Evolutionary conservation across 2,797 vertebrate genomes (phyloP).

Genomic region (Xerus rutilus): DNA sequence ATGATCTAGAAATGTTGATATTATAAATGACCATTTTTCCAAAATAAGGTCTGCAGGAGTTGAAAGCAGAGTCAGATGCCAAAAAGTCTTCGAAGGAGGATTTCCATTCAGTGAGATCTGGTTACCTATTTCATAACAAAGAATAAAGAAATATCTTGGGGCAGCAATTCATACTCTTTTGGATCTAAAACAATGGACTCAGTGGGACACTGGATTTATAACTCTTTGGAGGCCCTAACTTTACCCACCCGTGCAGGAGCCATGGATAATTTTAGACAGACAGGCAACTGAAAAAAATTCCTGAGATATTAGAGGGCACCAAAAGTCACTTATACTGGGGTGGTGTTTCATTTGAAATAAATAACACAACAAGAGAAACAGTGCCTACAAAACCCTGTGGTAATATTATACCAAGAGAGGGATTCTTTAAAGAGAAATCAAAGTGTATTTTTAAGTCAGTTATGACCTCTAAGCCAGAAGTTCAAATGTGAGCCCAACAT

Average conservation of each 20-base stretch:
- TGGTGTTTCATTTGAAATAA: slow-evolving; percentile 72
- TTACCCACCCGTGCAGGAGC: slow-evolving; percentile 70
- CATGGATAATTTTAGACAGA: slow-evolving; percentile 80
- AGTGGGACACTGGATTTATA: slow-evolving; percentile 77
- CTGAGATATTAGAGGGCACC: slow-evolving; percentile 70
- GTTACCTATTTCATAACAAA: slow-evolving; percentile 81
- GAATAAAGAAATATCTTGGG: slow-evolving; percentile 81
- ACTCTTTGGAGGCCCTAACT: slow-evolving; percentile 77
- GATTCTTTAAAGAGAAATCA: slow-evolving; percentile 62
- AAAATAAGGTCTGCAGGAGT: slow-evolving; percentile 74
- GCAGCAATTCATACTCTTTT: slow-evolving; percentile 80
- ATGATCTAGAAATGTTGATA: slow-evolving; percentile 82
- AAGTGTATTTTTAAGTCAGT: slow-evolving; percentile 63
- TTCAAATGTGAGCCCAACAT: slow-evolving; percentile 64
- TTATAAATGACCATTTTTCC: slow-evolving; percentile 81
- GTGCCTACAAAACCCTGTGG: background rate
- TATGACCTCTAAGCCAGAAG: slow-evolving; percentile 50
- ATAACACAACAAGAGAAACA: slow-evolving; percentile 58
- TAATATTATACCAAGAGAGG: slow-evolving; percentile 55
- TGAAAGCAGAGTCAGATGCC: slow-evolving; percentile 79
- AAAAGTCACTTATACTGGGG: slow-evolving; percentile 55
- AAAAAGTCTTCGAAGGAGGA: slow-evolving; percentile 82
- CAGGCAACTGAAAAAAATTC: slow-evolving; percentile 73
- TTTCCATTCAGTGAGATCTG: slow-evolving; percentile 82
- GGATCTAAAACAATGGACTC: slow-evolving; percentile 79